These are phyloP conservation scores for Ceuthmochares aereus DNA, from an alignment of 2,113 vertebrate species.

Conservation along the genomic window DNA sequence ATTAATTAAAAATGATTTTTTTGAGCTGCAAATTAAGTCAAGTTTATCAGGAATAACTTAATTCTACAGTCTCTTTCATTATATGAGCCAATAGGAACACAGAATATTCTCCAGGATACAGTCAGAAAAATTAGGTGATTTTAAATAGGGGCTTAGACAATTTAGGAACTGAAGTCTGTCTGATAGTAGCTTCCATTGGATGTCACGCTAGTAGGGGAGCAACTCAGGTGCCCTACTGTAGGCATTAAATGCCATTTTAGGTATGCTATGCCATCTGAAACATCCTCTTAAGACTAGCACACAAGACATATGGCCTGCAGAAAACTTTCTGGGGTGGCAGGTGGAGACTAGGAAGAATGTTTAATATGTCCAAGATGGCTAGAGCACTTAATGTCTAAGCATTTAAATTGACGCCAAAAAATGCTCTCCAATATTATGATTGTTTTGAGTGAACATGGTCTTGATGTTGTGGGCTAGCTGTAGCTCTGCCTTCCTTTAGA, in stretches of 20 bases:
- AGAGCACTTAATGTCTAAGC: not conserved
- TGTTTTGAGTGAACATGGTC: not conserved
- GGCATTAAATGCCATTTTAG: not conserved
- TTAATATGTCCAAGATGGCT: not conserved
- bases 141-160: not conserved
- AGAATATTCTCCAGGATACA: not conserved
- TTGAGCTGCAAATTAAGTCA: not conserved
- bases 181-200: not conserved
- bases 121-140: not conserved
- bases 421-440: not conserved
- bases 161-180: not conserved
- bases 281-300: not conserved
- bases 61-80: not conserved
- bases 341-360: not conserved
- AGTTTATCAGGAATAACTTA: not conserved
- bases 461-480: not conserved
- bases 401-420: not conserved
- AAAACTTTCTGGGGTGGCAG: not conserved
- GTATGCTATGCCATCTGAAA: not conserved
- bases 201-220: not conserved
- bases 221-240: not conserved
- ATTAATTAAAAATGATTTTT: not conserved
- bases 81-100: not conserved
- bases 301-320: not conserved
- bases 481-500: constrained; percentile 18